A percentile compares a stretch with the other conserved stretches of the same genome.
Evolutionary conservation across 2,888 invertebrate species (phyloP).

Genomic region (Scotopteryx bipunctaria): DNA sequence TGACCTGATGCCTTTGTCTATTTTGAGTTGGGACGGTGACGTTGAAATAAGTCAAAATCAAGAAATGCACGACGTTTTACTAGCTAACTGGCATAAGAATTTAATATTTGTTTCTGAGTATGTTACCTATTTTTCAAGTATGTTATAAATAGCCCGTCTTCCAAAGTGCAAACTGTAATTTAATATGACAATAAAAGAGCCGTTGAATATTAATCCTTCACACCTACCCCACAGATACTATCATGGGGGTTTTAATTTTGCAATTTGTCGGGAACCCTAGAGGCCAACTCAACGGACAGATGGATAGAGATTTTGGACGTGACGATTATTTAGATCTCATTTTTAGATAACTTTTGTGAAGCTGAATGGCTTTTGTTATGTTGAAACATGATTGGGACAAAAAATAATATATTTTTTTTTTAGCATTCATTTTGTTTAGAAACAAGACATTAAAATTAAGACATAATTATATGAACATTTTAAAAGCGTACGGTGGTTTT

Average conservation of each 20-base stretch:
- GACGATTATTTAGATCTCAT: conserved; percentile 61
- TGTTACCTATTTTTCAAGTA: not conserved
- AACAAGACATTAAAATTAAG: too few relatives aligned
- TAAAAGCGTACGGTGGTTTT: too few relatives aligned
- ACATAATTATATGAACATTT: too few relatives aligned
- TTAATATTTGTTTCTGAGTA: not conserved
- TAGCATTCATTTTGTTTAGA: not conserved
- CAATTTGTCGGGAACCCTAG: conserved; percentile 69
- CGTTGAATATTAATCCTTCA: conserved; percentile 39
- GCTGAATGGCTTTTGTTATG: conserved; percentile 23
- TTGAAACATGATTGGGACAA: conserved; percentile 1
- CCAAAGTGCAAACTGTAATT: conserved; percentile 28
- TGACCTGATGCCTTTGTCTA: too few relatives aligned
- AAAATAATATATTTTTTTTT: not conserved
- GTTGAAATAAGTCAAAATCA: too few relatives aligned
- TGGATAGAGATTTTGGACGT: conserved; percentile 50
- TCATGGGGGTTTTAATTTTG: conserved; percentile 77
- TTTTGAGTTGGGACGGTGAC: too few relatives aligned
- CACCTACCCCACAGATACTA: conserved; percentile 50
- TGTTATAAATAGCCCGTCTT: not conserved
- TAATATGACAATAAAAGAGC: conserved; percentile 33
- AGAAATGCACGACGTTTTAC: too few relatives aligned
- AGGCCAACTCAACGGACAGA: conserved; percentile 52
- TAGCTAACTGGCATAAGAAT: too few relatives aligned
- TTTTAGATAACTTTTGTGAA: conserved; percentile 52